Evolutionary conservation across 2,888 invertebrate genomes (phyloP).

Genomic region (Mantis religiosa): DNA sequence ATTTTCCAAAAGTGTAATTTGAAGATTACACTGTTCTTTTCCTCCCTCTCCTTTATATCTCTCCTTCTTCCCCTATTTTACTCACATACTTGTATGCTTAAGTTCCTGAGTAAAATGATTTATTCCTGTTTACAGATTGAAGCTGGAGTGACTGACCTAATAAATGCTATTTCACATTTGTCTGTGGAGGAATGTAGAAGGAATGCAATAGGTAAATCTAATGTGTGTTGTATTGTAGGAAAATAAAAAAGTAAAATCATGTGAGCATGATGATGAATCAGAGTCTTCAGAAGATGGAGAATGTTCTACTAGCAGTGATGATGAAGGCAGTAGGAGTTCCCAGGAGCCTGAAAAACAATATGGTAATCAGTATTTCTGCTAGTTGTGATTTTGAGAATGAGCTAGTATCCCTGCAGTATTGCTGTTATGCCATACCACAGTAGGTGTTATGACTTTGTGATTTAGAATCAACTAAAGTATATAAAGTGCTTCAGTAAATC

Average conservation of each 20-base stretch:
- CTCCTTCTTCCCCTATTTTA: too few relatives aligned
- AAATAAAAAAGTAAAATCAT: conserved; percentile 28
- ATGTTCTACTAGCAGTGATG: conserved; percentile 43
- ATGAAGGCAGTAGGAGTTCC: conserved; percentile 54
- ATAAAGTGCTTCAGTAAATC: too few relatives aligned
- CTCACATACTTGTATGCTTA: neutral
- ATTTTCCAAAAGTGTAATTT: too few relatives aligned
- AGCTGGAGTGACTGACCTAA: conserved; percentile 41
- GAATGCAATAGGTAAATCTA: conserved; percentile 51
- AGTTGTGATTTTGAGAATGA: neutral
- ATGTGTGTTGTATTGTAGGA: conserved; percentile 31
- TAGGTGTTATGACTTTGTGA: neutral
- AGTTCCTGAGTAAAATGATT: neutral
- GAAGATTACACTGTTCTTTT: too few relatives aligned
- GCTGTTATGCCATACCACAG: neutral
- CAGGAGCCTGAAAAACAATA: neutral
- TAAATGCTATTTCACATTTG: conserved; percentile 43
- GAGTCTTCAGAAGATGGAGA: conserved; percentile 36
- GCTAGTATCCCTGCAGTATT: neutral
- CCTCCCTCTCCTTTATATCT: too few relatives aligned
- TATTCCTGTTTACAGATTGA: conserved; percentile 12
- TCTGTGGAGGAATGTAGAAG: conserved; percentile 51
- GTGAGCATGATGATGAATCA: conserved; percentile 35
- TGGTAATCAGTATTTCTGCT: conserved; percentile 31
- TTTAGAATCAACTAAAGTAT: neutral